Evolutionary conservation across 2,797 vertebrate species (phyloP).

Genomic region (Muraenolepis orangiensis): DNA sequence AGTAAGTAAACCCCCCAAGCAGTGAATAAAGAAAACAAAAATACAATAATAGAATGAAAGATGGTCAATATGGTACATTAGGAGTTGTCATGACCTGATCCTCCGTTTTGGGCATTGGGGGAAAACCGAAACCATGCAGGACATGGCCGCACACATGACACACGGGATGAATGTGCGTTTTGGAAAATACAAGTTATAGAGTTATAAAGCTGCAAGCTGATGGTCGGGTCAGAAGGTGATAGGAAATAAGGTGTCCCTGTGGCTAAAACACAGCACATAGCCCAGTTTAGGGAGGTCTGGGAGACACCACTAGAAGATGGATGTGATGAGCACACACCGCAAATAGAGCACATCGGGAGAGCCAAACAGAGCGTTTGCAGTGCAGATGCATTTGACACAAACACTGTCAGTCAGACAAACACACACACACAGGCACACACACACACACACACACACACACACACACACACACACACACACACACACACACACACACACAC

Average conservation of each 20-base stretch:
- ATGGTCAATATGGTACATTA: not conserved
- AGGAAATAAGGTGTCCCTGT: not conserved
- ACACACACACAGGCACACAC: not conserved
- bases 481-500: constrained; percentile 8
- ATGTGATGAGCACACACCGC: not conserved
- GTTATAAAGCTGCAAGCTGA: not conserved
- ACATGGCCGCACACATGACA: not conserved
- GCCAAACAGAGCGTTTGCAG: not conserved
- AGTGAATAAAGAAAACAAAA: not conserved
- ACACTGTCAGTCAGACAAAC: constrained; percentile 3
- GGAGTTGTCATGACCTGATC: not conserved
- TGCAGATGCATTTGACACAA: not conserved
- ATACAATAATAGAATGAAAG: not conserved
- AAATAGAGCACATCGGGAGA: not conserved
- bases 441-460: not conserved
- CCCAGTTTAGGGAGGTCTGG: not conserved
- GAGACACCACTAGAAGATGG: not conserved
- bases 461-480: not conserved
- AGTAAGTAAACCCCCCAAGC: not conserved
- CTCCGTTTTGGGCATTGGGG: not conserved
- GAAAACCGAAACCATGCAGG: not conserved
- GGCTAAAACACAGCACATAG: not conserved
- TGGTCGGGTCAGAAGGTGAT: not conserved
- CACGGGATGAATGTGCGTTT: not conserved
- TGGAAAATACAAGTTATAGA: not conserved